Base-by-base conservation (phyloP, 2,113 vertebrate genomes). In the Piliocolobus tephrosceles region DNA sequence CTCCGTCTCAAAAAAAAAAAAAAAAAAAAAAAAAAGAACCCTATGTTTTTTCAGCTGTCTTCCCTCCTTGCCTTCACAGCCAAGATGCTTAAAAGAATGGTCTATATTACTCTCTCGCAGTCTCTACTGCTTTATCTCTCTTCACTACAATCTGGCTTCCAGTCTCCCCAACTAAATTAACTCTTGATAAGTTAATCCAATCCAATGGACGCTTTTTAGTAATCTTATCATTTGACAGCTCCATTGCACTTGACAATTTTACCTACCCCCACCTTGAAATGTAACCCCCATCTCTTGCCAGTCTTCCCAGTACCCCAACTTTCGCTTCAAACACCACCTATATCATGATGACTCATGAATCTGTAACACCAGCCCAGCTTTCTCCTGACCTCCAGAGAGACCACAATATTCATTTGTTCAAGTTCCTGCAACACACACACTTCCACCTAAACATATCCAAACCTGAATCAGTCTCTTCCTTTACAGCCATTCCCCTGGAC, bases 151-250 rank as follows among this genome's bases (percentile, higher is more conserved):
- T 85, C 86, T 93, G 30, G 66, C 43, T 86, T 95, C 78, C 52
- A 96, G 70, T 10, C 35, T 91, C 40, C 95, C 40, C 40, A 89
- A 79, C 6, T n/a, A 73, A 97, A 82, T n/a, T 72, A 88, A 87
- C 35, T 92, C 20, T 32, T 83, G n/a, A 22, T 84, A 68, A 97
- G 3, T 55, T 79, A 52, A 92, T 75, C 52, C 52, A 88, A 88
- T 83, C 30, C 88, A 94, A 75, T 10, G 2, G 17, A 75, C 11
- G 40, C 2, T 50, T 91, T 79, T 84, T 22, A 93, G 9, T 84
- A 72, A 85, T 38, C n/a, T 64, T 84, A 90, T 79, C 43, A 90
- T 75, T 10, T 88, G 64, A 76, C 25, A 82, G 75, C 50, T 94
- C 40, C 79, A 6, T 3, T 58, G 7, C 5, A 88, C 18, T 55